These are phyloP conservation scores for Emydura subglobosa DNA, from an alignment of 2,113 vertebrate genomes.

Conservation along the genomic window DNA sequence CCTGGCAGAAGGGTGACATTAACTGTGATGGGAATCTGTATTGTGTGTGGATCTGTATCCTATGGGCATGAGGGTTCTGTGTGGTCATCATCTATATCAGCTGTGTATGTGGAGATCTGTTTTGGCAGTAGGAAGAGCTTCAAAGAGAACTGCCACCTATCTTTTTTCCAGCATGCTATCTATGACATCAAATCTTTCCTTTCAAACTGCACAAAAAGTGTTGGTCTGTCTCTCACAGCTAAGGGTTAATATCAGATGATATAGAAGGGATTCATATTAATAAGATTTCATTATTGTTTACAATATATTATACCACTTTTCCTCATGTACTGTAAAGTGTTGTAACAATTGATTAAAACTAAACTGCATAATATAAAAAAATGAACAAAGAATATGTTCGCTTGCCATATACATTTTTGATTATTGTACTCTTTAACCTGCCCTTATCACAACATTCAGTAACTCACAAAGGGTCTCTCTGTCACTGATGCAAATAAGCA, in stretches of 20 bases:
- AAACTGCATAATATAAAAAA: background rate
- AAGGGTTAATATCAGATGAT: background rate
- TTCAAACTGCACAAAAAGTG: background rate
- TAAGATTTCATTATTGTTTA: background rate
- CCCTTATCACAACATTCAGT: background rate
- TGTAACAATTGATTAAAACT: background rate
- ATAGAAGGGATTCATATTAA: background rate
- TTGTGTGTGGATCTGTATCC: background rate
- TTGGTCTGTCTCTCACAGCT: background rate
- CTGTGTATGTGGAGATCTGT: background rate
- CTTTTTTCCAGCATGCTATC: background rate
- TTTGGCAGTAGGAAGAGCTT: background rate
- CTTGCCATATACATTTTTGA: background rate
- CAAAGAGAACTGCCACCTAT: background rate
- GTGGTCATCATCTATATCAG: too few species aligned
- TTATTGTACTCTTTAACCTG: background rate
- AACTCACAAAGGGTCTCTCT: background rate
- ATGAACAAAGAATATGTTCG: background rate
- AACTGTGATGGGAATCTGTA: background rate
- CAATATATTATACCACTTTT: background rate
- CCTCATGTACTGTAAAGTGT: background rate
- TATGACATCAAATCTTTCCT: background rate
- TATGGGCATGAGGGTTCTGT: background rate
- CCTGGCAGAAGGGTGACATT: background rate
- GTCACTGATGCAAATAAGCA: background rate